A percentile compares a stretch with the other conserved stretches of the same genome.
Evolutionary conservation across 1,140 invertebrate genomes (phyloP).

Genomic region (Zaprionus tsacasi): DNA sequence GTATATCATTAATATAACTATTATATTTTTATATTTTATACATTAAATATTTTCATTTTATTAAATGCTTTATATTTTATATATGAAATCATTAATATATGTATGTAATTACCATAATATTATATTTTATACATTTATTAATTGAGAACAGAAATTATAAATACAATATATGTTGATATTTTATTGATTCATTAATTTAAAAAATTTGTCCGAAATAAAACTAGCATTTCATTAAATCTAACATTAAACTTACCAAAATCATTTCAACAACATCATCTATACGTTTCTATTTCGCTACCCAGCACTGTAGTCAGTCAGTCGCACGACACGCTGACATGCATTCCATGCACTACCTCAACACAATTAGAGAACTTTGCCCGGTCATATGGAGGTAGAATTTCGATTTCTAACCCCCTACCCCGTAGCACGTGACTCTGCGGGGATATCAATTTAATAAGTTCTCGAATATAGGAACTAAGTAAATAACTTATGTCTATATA

Average conservation of each 20-base stretch:
- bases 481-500: constrained; percentile 11
- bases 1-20: no score
- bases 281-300: constrained; percentile 1
- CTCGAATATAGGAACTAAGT: constrained; percentile 43
- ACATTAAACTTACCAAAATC: neutral
- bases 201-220: no score
- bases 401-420: neutral
- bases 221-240: no score
- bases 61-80: no score
- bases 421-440: constrained; percentile 36
- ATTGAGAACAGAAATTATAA: no score
- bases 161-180: no score
- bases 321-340: constrained; percentile 7
- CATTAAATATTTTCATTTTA: no score
- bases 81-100: no score
- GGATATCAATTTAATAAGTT: constrained; percentile 65
- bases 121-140: no score
- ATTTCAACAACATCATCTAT: neutral
- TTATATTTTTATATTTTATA: no score
- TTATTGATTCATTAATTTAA: no score
- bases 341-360: constrained; percentile 44
- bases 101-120: no score
- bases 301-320: constrained; percentile 6
- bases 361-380: constrained; percentile 29
- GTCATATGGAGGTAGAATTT: constrained; percentile 29